These are phyloP conservation scores for Lasioglossum figueresi DNA, from an alignment of 2,888 invertebrate genomes.

Conservation along the genomic window DNA sequence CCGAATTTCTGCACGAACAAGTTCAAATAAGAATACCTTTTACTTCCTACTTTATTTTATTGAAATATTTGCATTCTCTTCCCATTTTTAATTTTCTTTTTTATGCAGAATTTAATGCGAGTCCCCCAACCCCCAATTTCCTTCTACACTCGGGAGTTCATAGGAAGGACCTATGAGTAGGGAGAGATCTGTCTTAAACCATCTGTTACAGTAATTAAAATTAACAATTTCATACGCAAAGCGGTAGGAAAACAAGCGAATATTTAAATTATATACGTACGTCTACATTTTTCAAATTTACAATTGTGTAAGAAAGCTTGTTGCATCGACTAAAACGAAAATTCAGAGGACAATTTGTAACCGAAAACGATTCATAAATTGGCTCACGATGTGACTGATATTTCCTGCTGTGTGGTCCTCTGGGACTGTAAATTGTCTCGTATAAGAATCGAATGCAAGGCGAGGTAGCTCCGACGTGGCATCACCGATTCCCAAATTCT, in stretches of 20 bases:
- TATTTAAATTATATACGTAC: background rate
- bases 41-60: too few species aligned
- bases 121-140: too few species aligned
- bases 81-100: too few species aligned
- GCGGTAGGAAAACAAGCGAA: too few species aligned
- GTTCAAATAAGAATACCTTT: background rate
- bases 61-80: too few species aligned
- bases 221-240: too few species aligned
- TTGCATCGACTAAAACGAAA: background rate
- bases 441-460: background rate
- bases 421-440: background rate
- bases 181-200: too few species aligned
- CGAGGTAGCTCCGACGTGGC: background rate
- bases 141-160: too few species aligned
- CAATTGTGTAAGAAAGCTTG: background rate
- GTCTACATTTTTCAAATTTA: background rate
- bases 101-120: too few species aligned
- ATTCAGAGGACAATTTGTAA: background rate
- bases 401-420: background rate
- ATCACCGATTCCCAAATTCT: slow-evolving; percentile 7
- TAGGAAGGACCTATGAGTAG: too few species aligned
- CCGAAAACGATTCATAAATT: background rate
- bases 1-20: background rate
- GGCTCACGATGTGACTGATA: background rate
- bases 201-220: too few species aligned